Percentiles rank a stretch among this genome's conserved stretches.
Evolutionary conservation across 2,797 vertebrate species (phyloP).

Genomic region (Chaetodon trifasciatus): DNA sequence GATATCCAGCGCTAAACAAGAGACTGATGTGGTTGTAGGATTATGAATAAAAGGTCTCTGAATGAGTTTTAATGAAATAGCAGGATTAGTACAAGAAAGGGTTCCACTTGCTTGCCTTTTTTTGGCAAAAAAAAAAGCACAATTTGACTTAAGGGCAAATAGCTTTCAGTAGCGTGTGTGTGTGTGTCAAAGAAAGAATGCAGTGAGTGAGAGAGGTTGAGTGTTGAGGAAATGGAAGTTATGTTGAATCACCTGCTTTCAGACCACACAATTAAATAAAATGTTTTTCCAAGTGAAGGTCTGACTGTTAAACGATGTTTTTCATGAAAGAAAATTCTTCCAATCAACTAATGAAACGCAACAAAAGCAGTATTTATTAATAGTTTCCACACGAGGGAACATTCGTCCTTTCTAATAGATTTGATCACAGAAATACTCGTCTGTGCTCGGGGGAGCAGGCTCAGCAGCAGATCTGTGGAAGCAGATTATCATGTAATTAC

Average conservation of each 20-base stretch:
- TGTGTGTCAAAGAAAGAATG: not conserved
- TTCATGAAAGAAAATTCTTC: not conserved
- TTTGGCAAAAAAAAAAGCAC: not conserved
- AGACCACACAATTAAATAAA: not conserved
- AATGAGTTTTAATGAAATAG: not conserved
- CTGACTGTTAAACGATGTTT: not conserved
- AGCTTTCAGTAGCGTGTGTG: not conserved
- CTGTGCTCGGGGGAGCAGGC: constrained; percentile 12
- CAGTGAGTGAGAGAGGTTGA: not conserved
- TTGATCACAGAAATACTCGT: not conserved
- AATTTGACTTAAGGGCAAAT: not conserved
- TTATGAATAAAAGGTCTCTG: not conserved
- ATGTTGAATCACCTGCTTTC: not conserved
- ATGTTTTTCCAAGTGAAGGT: not conserved
- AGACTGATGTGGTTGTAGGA: constrained; percentile 37
- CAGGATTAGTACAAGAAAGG: not conserved
- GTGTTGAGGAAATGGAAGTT: not conserved
- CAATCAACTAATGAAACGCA: not conserved
- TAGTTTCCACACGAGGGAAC: not conserved
- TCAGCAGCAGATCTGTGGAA: constrained; percentile 29
- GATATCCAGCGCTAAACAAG: constrained; percentile 43
- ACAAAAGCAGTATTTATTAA: not conserved
- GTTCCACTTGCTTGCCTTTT: not conserved
- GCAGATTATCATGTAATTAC: constrained; percentile 46
- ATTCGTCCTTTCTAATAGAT: not conserved